phyloP scores from a whole-genome alignment of 2,888 invertebrate genomes.

The Caenorhabditis parvicauda region DNA sequence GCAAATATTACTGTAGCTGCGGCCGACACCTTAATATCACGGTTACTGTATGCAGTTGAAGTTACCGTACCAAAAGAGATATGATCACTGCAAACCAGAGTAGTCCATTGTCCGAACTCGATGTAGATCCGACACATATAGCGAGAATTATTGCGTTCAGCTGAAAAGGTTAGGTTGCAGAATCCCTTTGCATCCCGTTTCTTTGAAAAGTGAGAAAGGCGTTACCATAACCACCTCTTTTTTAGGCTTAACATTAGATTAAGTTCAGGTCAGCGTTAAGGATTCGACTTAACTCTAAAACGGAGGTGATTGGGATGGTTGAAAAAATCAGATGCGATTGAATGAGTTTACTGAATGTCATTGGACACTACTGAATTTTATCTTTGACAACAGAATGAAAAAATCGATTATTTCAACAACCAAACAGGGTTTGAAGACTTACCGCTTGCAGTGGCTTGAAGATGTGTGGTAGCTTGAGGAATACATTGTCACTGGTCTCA shows the following conservation, averaged over 20 bases:
- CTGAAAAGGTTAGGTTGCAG: conserved; percentile 30
- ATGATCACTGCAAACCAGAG: conserved; percentile 52
- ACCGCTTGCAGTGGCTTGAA: conserved; percentile 60
- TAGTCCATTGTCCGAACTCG: conserved; percentile 53
- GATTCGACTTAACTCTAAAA: too few relatives aligned
- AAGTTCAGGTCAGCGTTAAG: too few relatives aligned
- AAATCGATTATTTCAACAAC: too few relatives aligned
- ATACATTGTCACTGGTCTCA: conserved; percentile 33
- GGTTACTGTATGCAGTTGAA: neutral
- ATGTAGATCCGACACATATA: conserved; percentile 52
- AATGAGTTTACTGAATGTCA: neutral
- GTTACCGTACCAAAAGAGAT: conserved; percentile 30
- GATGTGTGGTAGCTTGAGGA: conserved; percentile 52
- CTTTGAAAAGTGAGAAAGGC: neutral
- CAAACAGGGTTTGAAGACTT: too few relatives aligned
- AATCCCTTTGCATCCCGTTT: neutral
- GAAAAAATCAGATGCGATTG: neutral
- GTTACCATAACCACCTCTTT: neutral
- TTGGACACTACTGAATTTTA: neutral
- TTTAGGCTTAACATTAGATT: too few relatives aligned
- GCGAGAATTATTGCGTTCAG: conserved; percentile 51
- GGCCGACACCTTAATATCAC: conserved; percentile 38
- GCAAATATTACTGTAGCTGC: conserved; percentile 58
- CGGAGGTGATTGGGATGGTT: neutral
- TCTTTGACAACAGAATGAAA: neutral